Evolutionary conservation across 2,113 vertebrate species (phyloP).

Genomic region (Macrotis lagotis): DNA sequence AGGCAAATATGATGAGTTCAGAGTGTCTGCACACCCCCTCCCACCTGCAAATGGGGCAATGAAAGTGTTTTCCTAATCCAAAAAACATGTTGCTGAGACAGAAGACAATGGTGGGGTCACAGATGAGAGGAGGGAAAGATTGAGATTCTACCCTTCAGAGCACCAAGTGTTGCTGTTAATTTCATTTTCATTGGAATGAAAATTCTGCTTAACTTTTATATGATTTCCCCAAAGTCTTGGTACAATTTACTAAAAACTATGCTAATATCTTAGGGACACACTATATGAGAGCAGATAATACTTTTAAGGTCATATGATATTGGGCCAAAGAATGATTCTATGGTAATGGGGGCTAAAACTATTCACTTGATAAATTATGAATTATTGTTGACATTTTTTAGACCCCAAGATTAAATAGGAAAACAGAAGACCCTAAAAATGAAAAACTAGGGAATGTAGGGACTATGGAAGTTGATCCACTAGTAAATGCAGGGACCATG

Average conservation of each 20-base stretch:
- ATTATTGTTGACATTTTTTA: background rate
- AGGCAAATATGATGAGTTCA: background rate
- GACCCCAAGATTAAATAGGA: background rate
- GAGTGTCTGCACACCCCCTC: background rate
- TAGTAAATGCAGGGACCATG: background rate
- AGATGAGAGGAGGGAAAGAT: background rate
- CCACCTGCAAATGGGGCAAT: background rate
- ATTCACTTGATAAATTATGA: background rate
- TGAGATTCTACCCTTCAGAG: background rate
- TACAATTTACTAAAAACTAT: background rate
- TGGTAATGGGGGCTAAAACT: background rate
- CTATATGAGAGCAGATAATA: background rate
- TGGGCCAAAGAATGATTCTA: background rate
- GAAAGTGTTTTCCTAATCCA: background rate
- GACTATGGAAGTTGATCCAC: background rate
- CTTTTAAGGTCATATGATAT: background rate
- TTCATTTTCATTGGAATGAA: background rate
- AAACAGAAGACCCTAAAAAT: background rate
- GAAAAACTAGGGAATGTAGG: background rate
- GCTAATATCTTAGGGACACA: background rate
- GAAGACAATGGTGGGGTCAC: background rate
- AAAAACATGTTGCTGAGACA: background rate
- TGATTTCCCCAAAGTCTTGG: background rate
- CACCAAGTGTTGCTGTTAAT: background rate
- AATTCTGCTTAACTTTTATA: background rate